phyloP scores from a whole-genome alignment of 1,140 invertebrate genomes.

The Thaumetopoea pityocampa region DNA sequence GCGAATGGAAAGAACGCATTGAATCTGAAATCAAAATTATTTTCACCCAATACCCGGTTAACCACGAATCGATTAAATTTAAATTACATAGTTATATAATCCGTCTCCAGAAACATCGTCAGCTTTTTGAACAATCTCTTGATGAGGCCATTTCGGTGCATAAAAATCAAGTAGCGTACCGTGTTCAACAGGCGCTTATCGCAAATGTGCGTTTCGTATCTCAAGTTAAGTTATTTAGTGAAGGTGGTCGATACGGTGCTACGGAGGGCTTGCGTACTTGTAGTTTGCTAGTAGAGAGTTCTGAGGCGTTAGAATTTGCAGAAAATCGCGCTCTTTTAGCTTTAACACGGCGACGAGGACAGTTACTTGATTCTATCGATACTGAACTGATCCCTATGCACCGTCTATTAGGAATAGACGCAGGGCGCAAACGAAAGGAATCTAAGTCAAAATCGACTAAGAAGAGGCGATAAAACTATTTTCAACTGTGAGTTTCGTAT shows the following conservation, averaged over 20 bases:
- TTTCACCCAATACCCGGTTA: conserved; percentile 22
- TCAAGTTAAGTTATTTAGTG: conserved; percentile 40
- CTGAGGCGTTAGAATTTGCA: no score
- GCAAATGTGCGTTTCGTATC: conserved; percentile 44
- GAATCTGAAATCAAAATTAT: conserved; percentile 31
- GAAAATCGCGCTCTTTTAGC: no score
- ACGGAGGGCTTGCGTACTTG: no score
- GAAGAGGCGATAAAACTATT: no score
- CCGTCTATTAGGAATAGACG: no score
- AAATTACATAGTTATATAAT: conserved; percentile 53
- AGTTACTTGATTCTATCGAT: no score
- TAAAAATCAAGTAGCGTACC: conserved; percentile 32
- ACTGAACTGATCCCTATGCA: no score
- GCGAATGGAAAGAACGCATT: conserved; percentile 34
- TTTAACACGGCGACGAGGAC: no score
- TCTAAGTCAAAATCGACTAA: no score
- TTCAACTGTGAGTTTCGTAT: no score
- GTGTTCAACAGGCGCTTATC: conserved; percentile 41
- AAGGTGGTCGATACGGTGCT: conserved; percentile 49
- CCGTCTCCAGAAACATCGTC: conserved; percentile 38
- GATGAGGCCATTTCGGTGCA: conserved; percentile 26
- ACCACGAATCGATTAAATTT: conserved; percentile 40
- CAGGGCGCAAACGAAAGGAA: no score
- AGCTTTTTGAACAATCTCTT: conserved; percentile 43
- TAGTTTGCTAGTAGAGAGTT: no score